A percentile compares a stretch with the other conserved stretches of the same genome.
Conservation (phyloP, 1,140 invertebrate genomes). For the Aphelenchoides avenae region DNA sequence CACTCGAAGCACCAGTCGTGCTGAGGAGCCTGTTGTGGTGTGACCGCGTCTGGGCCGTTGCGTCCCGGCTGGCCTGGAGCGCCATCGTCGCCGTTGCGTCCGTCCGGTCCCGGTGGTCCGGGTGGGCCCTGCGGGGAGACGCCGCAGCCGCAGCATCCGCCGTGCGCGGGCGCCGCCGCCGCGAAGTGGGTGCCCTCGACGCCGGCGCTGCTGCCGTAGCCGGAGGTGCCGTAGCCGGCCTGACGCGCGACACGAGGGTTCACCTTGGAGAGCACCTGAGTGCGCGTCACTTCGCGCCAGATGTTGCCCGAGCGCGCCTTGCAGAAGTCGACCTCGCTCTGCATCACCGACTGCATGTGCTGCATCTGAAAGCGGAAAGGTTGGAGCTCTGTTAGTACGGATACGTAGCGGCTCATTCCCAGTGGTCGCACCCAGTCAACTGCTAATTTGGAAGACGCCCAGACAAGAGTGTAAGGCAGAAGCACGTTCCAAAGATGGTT, state of each 20-base stretch:
- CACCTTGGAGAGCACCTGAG: slow-evolving; percentile 41
- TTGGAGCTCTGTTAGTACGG: background rate
- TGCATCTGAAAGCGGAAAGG: slow-evolving; percentile 8
- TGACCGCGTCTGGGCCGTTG: slow-evolving; percentile 1
- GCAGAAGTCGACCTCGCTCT: slow-evolving; percentile 41
- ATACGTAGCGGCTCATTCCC: background rate
- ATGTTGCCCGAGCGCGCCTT: slow-evolving; percentile 43
- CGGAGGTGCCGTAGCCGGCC: slow-evolving; percentile 18
- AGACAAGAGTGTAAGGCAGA: too few relatives aligned
- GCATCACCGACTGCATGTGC: slow-evolving; percentile 36
- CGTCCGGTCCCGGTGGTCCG: slow-evolving; percentile 23
- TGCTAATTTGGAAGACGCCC: too few relatives aligned
- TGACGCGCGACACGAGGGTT: slow-evolving; percentile 26
- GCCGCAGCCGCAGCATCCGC: slow-evolving; percentile 34
- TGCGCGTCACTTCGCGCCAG: slow-evolving; percentile 43
- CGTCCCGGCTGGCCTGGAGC: slow-evolving; percentile 6
- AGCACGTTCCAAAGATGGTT: too few relatives aligned
- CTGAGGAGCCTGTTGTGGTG: background rate
- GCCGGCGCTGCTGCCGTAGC: slow-evolving; percentile 4
- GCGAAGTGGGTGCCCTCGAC: background rate
- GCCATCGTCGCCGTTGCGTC: slow-evolving; percentile 15
- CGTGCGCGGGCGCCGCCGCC: background rate
- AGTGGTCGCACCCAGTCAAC: too few relatives aligned
- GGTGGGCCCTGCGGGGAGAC: slow-evolving; percentile 33
- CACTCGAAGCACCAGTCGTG: background rate